phyloP scores from a whole-genome alignment of 2,113 vertebrate species.

The Macquaria ambigua region DNA sequence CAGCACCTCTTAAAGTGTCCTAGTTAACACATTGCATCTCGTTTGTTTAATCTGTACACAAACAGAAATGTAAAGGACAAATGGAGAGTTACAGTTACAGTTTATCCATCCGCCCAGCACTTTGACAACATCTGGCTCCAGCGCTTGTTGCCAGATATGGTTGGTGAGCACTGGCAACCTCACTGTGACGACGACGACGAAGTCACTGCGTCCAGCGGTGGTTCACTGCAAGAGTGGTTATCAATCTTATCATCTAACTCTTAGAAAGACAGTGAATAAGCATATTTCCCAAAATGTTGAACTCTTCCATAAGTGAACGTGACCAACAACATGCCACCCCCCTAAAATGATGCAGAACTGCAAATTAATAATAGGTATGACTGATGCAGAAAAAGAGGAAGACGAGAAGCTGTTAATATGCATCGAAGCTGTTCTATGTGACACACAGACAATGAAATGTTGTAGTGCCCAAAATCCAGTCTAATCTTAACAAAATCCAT shows the following conservation, averaged over 20 bases:
- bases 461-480: not conserved
- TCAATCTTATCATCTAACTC: not conserved
- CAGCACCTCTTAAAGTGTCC: not conserved
- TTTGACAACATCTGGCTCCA: not conserved
- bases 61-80: not conserved
- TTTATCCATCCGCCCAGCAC: not conserved
- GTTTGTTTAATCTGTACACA: not conserved
- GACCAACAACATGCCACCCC: no score
- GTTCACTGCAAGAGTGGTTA: not conserved
- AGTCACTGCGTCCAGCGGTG: not conserved
- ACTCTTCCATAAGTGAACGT: not conserved
- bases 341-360: not conserved
- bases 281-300: not conserved
- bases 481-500: not conserved
- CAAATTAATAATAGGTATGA: slow-evolving; percentile 5
- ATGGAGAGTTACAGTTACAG: not conserved
- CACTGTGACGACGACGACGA: not conserved
- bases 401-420: not conserved
- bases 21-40: not conserved
- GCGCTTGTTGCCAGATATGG: not conserved
- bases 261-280: not conserved
- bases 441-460: slow-evolving; percentile 2
- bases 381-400: slow-evolving; percentile 8
- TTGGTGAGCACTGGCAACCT: not conserved
- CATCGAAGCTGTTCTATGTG: not conserved